Conservation (phyloP, 1,140 invertebrate genomes). For the Conus betulinus region DNA sequence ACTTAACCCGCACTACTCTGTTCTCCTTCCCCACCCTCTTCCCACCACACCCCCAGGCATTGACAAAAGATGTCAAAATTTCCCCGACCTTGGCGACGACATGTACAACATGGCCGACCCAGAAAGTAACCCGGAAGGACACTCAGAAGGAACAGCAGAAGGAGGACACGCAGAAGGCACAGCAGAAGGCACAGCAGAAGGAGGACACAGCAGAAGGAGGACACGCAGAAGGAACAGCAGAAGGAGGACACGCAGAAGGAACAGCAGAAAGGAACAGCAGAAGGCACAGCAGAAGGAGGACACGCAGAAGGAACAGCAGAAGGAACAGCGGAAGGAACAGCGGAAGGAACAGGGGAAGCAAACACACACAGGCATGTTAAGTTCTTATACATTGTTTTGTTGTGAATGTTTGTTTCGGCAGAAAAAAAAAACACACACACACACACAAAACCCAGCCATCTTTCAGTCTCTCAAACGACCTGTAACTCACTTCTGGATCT, state of each 20-base stretch:
- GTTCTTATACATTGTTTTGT: too few relatives aligned
- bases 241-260: not conserved
- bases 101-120: not conserved
- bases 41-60: not conserved
- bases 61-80: not conserved
- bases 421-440: too few relatives aligned
- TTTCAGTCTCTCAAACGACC: too few relatives aligned
- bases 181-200: too few relatives aligned
- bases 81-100: conserved; percentile 13
- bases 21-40: too few relatives aligned
- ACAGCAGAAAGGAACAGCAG: not conserved
- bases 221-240: not conserved
- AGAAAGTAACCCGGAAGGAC: not conserved
- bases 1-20: too few relatives aligned
- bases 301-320: not conserved
- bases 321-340: too few relatives aligned
- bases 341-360: too few relatives aligned
- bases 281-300: not conserved
- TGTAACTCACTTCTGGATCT: too few relatives aligned
- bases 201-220: not conserved
- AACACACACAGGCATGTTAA: too few relatives aligned
- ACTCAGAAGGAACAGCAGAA: not conserved
- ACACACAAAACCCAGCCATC: too few relatives aligned
- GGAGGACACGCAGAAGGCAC: not conserved
- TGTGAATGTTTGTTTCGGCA: too few relatives aligned